A percentile compares a stretch with the other conserved stretches of the same genome.
These are phyloP conservation scores for Drosophila serrata DNA, from an alignment of 1,140 invertebrate species.

Conservation along the genomic window DNA sequence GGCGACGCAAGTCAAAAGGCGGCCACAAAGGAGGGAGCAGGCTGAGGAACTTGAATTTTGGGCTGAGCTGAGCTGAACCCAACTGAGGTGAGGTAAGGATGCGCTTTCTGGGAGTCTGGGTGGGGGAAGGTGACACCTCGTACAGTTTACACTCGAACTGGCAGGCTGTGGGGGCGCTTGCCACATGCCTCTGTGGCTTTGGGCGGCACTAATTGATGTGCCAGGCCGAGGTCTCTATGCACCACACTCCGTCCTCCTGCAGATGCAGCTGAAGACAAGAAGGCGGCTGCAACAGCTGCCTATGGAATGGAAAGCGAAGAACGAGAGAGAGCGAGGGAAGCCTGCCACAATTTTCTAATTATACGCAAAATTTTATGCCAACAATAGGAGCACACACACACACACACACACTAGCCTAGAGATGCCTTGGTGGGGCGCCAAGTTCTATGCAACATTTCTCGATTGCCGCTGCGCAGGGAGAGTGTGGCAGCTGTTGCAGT, in stretches of 20 bases:
- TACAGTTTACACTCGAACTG: constrained; percentile 76
- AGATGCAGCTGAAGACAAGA: constrained; percentile 39
- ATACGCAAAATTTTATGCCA: constrained; percentile 83
- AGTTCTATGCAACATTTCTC: constrained; percentile 75
- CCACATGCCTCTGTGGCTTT: constrained; percentile 70
- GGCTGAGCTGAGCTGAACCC: not conserved
- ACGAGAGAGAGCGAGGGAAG: constrained; percentile 49
- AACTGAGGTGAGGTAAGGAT: constrained; percentile 30
- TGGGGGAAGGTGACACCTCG: constrained; percentile 58
- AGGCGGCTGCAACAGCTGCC: constrained; percentile 58
- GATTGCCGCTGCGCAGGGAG: constrained; percentile 28
- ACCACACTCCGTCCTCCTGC: constrained; percentile 25
- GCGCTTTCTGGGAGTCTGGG: constrained; percentile 1
- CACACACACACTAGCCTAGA: too few species aligned
- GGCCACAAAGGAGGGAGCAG: constrained; percentile 46
- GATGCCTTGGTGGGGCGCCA: constrained; percentile 28
- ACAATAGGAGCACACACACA: constrained; percentile 66
- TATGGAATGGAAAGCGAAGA: constrained; percentile 35
- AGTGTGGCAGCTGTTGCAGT: constrained; percentile 60
- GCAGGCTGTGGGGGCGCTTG: constrained; percentile 37
- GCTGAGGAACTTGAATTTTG: constrained; percentile 5
- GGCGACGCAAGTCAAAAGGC: constrained; percentile 62
- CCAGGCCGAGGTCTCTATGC: constrained; percentile 53
- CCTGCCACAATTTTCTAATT: constrained; percentile 83
- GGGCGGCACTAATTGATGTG: constrained; percentile 80